A percentile compares a stretch with the other conserved stretches of the same genome.
phyloP scores from a whole-genome alignment of 2,113 vertebrate genomes.

The Motacilla alba region DNA sequence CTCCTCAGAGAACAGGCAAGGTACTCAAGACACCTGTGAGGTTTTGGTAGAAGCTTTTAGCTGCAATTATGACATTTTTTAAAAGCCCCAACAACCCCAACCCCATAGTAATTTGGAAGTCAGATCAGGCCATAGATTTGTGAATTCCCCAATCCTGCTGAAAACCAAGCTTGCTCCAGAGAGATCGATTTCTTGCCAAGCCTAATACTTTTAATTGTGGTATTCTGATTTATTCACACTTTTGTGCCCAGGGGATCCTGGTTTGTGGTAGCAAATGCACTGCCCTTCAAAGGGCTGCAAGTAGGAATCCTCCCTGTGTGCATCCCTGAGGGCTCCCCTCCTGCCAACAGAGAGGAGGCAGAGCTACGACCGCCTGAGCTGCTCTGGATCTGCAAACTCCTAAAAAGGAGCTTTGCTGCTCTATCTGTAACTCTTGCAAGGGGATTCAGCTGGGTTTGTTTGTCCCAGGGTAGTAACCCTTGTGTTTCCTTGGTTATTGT shows the following conservation, averaged over 20 bases:
- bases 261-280: not conserved
- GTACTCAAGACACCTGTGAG: not conserved
- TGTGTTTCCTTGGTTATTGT: not conserved
- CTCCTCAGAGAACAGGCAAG: not conserved
- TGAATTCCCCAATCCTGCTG: not conserved
- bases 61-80: not conserved
- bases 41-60: not conserved
- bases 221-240: conserved; percentile 12
- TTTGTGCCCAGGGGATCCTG: not conserved
- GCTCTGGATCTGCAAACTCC: not conserved
- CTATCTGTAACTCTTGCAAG: not conserved
- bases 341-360: not conserved
- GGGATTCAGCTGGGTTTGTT: not conserved
- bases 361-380: not conserved
- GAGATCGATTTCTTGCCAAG: not conserved
- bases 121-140: not conserved
- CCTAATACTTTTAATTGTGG: not conserved
- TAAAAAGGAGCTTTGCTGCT: not conserved
- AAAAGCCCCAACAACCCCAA: not conserved
- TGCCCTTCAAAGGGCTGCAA: not conserved
- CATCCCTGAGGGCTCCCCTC: not conserved
- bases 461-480: not conserved
- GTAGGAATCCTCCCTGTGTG: not conserved
- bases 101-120: not conserved
- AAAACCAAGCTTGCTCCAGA: not conserved